Percentiles rank a stretch among this genome's conserved stretches.
These are phyloP conservation scores for Drosophila incognita DNA, from an alignment of 2,888 invertebrate species.

Conservation along the genomic window DNA sequence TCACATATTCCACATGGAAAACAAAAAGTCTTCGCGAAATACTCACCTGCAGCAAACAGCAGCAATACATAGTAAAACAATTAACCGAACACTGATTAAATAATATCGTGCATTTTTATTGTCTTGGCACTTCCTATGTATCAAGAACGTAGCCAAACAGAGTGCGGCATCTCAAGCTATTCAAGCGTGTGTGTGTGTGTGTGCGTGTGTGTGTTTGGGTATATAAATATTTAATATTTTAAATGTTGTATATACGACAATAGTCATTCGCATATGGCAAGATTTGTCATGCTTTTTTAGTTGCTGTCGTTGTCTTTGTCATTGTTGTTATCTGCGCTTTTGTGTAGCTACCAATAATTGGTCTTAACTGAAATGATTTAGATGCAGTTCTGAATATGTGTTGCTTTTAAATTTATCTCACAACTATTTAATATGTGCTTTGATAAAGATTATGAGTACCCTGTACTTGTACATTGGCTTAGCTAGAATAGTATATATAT, in stretches of 20 bases:
- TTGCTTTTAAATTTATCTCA: neutral
- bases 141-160: constrained; percentile 48
- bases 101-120: constrained; percentile 77
- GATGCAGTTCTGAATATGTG: neutral
- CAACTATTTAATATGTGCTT: neutral
- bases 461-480: too few relatives aligned
- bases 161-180: constrained; percentile 53
- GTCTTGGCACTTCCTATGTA: constrained; percentile 73
- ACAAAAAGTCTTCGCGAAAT: constrained; percentile 67
- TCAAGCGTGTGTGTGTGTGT: neutral
- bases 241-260: constrained; percentile 19
- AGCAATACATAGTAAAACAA: constrained; percentile 30
- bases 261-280: constrained; percentile 40
- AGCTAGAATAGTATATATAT: too few relatives aligned
- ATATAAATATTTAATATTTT: constrained; percentile 5
- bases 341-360: constrained; percentile 36
- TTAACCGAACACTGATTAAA: constrained; percentile 56
- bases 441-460: neutral
- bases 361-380: neutral
- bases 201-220: neutral
- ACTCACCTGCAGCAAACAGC: constrained; percentile 74
- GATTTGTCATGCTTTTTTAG: constrained; percentile 56
- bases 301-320: constrained; percentile 16
- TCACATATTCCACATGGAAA: constrained; percentile 69
- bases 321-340: constrained; percentile 50